Evolutionary conservation across 2,888 invertebrate species (phyloP).

Genomic region (Eilema depressum): DNA sequence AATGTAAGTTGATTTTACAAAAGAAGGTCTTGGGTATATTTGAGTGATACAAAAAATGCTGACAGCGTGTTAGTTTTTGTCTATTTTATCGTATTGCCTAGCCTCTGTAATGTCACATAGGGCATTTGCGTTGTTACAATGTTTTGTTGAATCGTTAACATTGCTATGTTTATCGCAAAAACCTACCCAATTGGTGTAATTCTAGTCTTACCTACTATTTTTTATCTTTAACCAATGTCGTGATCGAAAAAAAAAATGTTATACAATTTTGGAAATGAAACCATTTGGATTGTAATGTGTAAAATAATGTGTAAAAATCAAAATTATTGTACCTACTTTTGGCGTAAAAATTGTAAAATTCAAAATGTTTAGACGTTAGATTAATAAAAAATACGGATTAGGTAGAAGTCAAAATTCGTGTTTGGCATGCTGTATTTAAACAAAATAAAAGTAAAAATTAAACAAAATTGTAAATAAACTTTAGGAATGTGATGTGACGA

Average conservation of each 20-base stretch:
- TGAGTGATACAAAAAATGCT: conserved; percentile 45
- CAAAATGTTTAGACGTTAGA: conserved; percentile 73
- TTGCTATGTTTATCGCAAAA: conserved; percentile 45
- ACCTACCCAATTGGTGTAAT: conserved; percentile 76
- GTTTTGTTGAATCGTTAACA: conserved; percentile 50
- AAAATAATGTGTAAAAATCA: conserved; percentile 62
- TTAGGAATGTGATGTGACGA: conserved; percentile 82
- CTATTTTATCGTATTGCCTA: conserved; percentile 72
- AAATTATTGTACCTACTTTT: conserved; percentile 76
- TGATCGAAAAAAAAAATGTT: conserved; percentile 45
- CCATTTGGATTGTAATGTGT: conserved; percentile 54
- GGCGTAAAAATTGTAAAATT: conserved; percentile 81
- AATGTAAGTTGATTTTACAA: background rate
- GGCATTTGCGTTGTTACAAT: conserved; percentile 78
- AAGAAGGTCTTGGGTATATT: conserved; percentile 20
- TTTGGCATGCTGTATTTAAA: conserved; percentile 80
- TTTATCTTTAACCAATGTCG: conserved; percentile 53
- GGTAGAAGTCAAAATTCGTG: conserved; percentile 81
- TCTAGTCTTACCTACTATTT: conserved; percentile 79
- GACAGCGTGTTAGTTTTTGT: conserved; percentile 75
- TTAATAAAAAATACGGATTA: conserved; percentile 70
- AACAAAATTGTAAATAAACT: conserved; percentile 75
- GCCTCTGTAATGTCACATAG: conserved; percentile 77
- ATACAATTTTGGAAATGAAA: conserved; percentile 58
- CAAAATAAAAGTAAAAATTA: conserved; percentile 58